Percentiles rank a stretch among this genome's conserved stretches.
These are phyloP conservation scores for Amblyornis subalaris DNA, from an alignment of 2,113 vertebrate genomes.

Conservation along the genomic window DNA sequence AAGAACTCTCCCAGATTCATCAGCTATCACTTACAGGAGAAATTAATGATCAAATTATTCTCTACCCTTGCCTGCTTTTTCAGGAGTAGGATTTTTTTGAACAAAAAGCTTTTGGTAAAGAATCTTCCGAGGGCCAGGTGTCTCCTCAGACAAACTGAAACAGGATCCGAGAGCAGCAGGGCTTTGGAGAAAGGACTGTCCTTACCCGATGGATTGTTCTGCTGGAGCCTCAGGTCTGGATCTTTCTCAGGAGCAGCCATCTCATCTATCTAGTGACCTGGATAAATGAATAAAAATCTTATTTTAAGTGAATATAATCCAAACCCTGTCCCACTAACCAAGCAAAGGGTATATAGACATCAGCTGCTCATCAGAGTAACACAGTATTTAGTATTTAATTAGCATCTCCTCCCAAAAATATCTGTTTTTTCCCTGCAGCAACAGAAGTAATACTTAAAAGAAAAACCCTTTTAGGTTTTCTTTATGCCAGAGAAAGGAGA, in stretches of 20 bases:
- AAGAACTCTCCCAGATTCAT: not conserved
- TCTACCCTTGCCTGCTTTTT: not conserved
- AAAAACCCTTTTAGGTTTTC: not conserved
- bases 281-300: not conserved
- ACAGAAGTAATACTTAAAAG: not conserved
- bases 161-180: not conserved
- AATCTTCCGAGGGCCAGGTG: not conserved
- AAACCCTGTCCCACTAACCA: not conserved
- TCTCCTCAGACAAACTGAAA: not conserved
- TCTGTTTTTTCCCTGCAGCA: fast-evolving
- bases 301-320: not conserved
- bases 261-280: not conserved
- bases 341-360: not conserved
- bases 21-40: not conserved
- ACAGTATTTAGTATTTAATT: not conserved
- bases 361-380: not conserved
- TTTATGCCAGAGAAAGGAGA: not conserved
- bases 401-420: not conserved
- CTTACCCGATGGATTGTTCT: conserved; percentile 37
- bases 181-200: not conserved
- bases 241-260: conserved; percentile 71
- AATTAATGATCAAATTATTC: not conserved
- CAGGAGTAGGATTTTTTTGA: not conserved
- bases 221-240: conserved; percentile 57
- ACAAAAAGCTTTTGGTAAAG: not conserved